phyloP scores from a whole-genome alignment of 2,113 vertebrate genomes.

The Prunella himalayana region DNA sequence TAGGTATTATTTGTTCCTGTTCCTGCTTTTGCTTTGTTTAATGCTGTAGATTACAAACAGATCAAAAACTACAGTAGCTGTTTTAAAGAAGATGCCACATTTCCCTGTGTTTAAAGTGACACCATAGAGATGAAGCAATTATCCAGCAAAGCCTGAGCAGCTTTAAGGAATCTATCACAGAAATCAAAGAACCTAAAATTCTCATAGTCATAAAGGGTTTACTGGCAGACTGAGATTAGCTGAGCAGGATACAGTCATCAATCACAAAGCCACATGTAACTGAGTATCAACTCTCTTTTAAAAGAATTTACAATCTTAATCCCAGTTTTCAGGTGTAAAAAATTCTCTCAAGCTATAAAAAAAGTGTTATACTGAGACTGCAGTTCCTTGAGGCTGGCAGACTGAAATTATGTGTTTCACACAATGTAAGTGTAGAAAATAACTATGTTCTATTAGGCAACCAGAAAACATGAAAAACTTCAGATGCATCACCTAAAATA shows the following conservation, averaged over 20 bases:
- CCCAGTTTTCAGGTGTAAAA: background rate
- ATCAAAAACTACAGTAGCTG: background rate
- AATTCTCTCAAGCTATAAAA: background rate
- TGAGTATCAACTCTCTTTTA: background rate
- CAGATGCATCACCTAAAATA: background rate
- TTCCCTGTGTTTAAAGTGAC: background rate
- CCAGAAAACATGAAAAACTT: background rate
- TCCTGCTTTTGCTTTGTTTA: background rate
- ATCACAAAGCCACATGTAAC: background rate
- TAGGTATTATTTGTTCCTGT: background rate
- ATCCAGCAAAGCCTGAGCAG: background rate
- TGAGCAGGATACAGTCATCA: background rate
- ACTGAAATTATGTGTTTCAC: background rate
- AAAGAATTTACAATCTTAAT: constrained; percentile 15
- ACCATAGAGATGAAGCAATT: background rate
- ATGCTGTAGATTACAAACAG: background rate
- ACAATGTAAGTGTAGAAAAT: background rate
- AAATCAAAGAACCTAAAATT: constrained; percentile 9
- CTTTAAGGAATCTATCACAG: background rate
- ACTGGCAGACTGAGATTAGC: background rate
- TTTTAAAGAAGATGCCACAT: background rate
- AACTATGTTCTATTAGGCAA: background rate
- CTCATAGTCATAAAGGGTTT: background rate
- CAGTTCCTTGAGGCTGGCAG: background rate
- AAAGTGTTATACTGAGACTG: background rate